phyloP scores from a whole-genome alignment of 2,797 vertebrate genomes.

The Hippoglossus hippoglossus region DNA sequence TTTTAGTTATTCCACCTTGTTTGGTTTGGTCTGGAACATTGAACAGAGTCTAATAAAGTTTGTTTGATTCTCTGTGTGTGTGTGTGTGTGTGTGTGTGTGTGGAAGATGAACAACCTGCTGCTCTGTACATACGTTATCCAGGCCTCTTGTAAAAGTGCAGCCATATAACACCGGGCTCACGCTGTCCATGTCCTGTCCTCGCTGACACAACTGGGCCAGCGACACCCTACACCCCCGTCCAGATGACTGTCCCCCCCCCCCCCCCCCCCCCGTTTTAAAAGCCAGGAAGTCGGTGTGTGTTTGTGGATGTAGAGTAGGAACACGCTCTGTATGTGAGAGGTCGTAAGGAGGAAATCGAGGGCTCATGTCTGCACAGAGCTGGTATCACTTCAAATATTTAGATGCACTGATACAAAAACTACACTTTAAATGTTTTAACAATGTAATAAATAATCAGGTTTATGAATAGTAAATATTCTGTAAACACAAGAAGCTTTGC shows the following conservation, averaged over 20 bases:
- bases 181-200: slow-evolving; percentile 60
- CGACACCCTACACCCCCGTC: slow-evolving; percentile 76
- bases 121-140: slow-evolving; percentile 43
- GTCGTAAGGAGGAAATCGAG: slow-evolving; percentile 10
- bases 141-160: slow-evolving; percentile 65
- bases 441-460: too few species aligned
- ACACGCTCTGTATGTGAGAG: slow-evolving; percentile 5
- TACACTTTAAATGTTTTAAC: too few species aligned
- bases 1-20: slow-evolving; percentile 53
- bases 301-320: slow-evolving; percentile 25
- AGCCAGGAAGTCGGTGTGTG: slow-evolving; percentile 37
- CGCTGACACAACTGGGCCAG: slow-evolving; percentile 80
- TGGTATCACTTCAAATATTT: not conserved
- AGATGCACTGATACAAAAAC: not conserved
- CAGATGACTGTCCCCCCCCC: slow-evolving; percentile 41
- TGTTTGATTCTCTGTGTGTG: too few species aligned
- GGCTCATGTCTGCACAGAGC: not conserved
- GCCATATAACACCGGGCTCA: slow-evolving; percentile 71
- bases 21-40: slow-evolving; percentile 52
- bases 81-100: not conserved
- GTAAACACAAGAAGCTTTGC: too few species aligned
- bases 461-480: too few species aligned
- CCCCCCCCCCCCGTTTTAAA: slow-evolving; percentile 21
- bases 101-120: slow-evolving; percentile 18
- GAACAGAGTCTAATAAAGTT: slow-evolving; percentile 52